Conservation (phyloP, 2,113 vertebrate genomes). For the Catharus minimus region DNA sequence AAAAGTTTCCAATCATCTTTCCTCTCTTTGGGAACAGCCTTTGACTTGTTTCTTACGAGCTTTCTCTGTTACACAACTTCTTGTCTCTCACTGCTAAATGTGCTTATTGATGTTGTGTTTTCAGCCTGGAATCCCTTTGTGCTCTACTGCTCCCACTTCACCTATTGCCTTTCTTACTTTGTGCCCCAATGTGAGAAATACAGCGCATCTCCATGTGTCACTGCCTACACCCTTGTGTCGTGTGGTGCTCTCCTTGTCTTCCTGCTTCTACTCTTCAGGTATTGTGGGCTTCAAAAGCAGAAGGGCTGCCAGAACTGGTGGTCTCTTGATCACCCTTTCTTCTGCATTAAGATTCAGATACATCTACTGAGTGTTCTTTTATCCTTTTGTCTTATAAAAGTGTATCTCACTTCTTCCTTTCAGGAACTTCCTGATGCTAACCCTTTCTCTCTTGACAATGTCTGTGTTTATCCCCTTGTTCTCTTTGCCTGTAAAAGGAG, state of each 20-base stretch:
- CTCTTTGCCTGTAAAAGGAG: neutral
- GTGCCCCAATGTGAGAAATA: neutral
- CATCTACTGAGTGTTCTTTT: neutral
- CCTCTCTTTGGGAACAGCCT: neutral
- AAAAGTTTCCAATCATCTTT: neutral
- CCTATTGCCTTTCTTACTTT: neutral
- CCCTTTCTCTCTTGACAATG: neutral
- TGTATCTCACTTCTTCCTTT: neutral
- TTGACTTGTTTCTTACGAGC: neutral
- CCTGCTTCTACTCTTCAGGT: neutral
- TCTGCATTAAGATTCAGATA: neutral
- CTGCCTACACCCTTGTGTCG: rapidly evolving
- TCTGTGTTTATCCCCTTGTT: neutral
- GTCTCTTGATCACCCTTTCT: neutral
- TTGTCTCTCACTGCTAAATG: neutral
- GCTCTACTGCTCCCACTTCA: neutral
- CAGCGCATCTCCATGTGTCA: neutral
- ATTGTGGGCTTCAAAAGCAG: neutral
- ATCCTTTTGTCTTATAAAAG: neutral
- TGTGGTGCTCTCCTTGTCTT: neutral
- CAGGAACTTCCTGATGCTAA: neutral
- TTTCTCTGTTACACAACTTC: neutral
- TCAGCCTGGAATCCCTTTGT: neutral
- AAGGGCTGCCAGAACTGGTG: neutral
- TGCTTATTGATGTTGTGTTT: neutral